These are phyloP conservation scores for Leptarthrus brevirostris DNA, from an alignment of 2,888 invertebrate species.

Conservation along the genomic window DNA sequence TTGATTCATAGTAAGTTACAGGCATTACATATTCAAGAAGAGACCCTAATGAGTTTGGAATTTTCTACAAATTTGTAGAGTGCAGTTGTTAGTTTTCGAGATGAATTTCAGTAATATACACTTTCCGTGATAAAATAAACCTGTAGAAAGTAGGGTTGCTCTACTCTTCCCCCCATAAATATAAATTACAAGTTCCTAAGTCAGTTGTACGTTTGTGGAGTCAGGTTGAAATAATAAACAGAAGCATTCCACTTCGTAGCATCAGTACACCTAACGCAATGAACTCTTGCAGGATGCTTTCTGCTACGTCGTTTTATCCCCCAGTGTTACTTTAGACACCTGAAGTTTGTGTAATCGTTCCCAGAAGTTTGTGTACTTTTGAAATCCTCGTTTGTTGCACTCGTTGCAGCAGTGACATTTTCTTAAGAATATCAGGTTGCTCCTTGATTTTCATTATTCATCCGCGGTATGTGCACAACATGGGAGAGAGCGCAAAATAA, in stretches of 20 bases:
- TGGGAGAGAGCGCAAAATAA: background rate
- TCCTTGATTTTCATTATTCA: background rate
- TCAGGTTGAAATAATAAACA: constrained; percentile 1
- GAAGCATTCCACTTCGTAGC: background rate
- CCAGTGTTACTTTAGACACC: background rate
- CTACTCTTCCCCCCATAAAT: background rate
- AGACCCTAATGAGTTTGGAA: too few species aligned
- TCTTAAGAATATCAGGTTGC: background rate
- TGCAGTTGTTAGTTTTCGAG: too few species aligned
- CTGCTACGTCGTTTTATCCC: background rate
- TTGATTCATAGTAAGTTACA: too few species aligned
- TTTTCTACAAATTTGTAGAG: too few species aligned
- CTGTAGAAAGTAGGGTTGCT: background rate
- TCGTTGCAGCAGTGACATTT: background rate
- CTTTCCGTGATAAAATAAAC: background rate
- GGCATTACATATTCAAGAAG: too few species aligned
- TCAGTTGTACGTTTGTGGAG: background rate
- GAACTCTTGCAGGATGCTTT: background rate
- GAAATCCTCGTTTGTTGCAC: background rate
- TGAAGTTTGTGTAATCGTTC: background rate
- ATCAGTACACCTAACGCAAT: background rate
- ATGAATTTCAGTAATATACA: background rate
- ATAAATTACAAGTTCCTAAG: background rate
- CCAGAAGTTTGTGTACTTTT: background rate
- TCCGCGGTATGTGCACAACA: background rate